phyloP scores from a whole-genome alignment of 2,797 vertebrate genomes.

The Thamnophis elegans region DNA sequence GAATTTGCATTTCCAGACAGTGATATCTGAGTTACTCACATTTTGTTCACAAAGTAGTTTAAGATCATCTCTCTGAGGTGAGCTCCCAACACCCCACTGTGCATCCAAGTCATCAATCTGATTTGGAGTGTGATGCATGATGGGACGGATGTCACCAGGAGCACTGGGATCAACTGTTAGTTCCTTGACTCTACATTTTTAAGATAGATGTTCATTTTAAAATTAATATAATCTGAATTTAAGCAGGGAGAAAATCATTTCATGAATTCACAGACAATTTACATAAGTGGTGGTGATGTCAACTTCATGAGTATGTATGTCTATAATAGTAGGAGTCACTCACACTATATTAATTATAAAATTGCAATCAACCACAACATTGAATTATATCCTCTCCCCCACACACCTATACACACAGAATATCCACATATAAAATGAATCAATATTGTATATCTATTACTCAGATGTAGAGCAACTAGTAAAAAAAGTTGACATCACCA shows the following conservation, averaged over 20 bases:
- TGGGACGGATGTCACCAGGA: conserved; percentile 76
- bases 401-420: neutral
- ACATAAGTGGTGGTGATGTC: conserved; percentile 65
- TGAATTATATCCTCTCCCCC: conserved; percentile 3
- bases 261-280: conserved; percentile 26
- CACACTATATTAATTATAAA: neutral
- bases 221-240: conserved; percentile 37
- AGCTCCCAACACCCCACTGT: conserved; percentile 94
- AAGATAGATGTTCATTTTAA: conserved; percentile 16
- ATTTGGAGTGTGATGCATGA: conserved; percentile 79
- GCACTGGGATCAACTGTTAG: conserved; percentile 79
- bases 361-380: conserved; percentile 9
- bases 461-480: neutral
- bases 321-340: conserved; percentile 5
- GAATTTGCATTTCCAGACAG: neutral
- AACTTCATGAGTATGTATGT: conserved; percentile 65
- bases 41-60: conserved; percentile 98
- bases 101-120: conserved; percentile 94
- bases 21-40: conserved; percentile 73
- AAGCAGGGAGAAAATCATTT: conserved; percentile 25
- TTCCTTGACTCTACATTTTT: conserved; percentile 84
- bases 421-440: neutral
- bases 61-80: conserved; percentile 93
- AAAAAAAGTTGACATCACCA: conserved; percentile 70
- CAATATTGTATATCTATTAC: conserved; percentile 12